Percentiles rank a stretch among this genome's conserved stretches.
phyloP scores from a whole-genome alignment of 2,113 vertebrate genomes.

The Mesoclemmys tuberculata region DNA sequence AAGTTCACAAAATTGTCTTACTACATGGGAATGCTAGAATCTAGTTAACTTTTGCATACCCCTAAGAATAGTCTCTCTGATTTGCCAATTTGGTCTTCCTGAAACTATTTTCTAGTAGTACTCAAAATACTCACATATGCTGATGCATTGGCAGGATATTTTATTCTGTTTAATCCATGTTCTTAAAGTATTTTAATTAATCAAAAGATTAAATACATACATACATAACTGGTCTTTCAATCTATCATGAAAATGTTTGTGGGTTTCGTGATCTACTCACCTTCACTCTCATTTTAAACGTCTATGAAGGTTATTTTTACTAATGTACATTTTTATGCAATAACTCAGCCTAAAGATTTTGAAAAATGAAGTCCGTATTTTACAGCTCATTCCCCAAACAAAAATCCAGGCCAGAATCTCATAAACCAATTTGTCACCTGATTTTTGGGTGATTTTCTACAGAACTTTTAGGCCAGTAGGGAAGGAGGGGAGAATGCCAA shows the following conservation, averaged over 20 bases:
- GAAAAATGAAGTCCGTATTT: slow-evolving; percentile 55
- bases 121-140: not conserved
- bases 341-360: slow-evolving; percentile 35
- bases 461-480: slow-evolving; percentile 12
- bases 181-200: not conserved
- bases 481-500: not conserved
- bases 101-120: not conserved
- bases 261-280: not conserved
- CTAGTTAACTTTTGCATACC: not conserved
- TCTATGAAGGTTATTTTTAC: not conserved
- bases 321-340: slow-evolving; percentile 28
- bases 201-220: not conserved
- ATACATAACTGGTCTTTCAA: not conserved
- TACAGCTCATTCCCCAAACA: slow-evolving; percentile 37
- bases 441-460: slow-evolving; percentile 36
- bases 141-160: not conserved
- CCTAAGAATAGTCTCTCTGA: not conserved
- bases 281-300: not conserved
- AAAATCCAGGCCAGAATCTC: slow-evolving; percentile 11
- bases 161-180: not conserved
- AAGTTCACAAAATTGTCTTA: not conserved
- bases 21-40: not conserved
- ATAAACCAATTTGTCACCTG: slow-evolving; percentile 51
- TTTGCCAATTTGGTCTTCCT: slow-evolving; percentile 24
- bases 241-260: not conserved